Evolutionary conservation across 2,888 invertebrate species (phyloP).

Genomic region (Eupithecia subfuscata): DNA sequence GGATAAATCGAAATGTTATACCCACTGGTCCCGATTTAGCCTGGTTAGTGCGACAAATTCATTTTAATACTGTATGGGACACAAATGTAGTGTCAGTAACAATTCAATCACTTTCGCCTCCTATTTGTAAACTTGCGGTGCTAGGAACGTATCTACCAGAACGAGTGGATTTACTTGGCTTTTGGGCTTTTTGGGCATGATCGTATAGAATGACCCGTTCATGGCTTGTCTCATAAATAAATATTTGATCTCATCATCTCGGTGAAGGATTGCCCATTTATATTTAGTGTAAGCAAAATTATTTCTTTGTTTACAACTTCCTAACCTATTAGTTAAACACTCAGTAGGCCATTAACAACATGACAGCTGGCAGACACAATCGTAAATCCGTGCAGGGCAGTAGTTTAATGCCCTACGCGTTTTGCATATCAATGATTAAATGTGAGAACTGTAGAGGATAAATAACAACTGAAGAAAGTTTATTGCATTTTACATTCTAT

Average conservation of each 20-base stretch:
- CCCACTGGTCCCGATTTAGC: conserved; percentile 58
- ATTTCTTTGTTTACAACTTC: conserved; percentile 10
- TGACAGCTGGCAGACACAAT: conserved; percentile 16
- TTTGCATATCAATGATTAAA: conserved; percentile 23
- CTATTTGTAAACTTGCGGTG: conserved; percentile 46
- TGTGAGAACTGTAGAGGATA: conserved; percentile 8
- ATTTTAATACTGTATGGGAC: conserved; percentile 45
- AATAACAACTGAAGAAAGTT: conserved; percentile 25
- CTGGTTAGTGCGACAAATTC: conserved; percentile 57
- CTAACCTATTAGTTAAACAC: conserved; percentile 1
- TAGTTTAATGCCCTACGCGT: conserved; percentile 13
- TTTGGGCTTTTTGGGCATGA: not conserved
- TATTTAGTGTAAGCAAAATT: not conserved
- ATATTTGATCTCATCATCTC: not conserved
- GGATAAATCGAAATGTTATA: conserved; percentile 50
- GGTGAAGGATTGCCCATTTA: too few species aligned
- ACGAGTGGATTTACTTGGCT: not conserved
- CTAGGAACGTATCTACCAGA: conserved; percentile 27
- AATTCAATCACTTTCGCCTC: conserved; percentile 57
- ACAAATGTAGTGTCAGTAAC: conserved; percentile 49
- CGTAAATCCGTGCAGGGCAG: conserved; percentile 19
- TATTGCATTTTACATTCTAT: conserved; percentile 6
- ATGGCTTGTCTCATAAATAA: not conserved
- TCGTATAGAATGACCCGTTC: not conserved
- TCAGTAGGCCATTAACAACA: conserved; percentile 7